phyloP scores from a whole-genome alignment of 2,888 invertebrate species.

The Heliconius hortense region DNA sequence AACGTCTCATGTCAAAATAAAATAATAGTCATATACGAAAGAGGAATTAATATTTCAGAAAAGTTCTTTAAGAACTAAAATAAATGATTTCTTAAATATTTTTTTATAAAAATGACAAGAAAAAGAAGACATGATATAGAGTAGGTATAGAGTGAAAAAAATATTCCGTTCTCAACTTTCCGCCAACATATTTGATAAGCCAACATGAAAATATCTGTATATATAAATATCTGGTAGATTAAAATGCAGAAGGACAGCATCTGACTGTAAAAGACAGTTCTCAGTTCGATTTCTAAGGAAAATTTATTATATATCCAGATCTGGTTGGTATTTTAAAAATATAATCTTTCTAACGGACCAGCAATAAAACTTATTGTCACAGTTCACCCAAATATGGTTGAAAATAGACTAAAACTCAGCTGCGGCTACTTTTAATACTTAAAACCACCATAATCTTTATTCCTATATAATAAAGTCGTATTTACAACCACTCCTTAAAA shows the following conservation, averaged over 20 bases:
- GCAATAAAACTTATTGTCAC: constrained; percentile 47
- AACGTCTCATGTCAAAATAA: neutral
- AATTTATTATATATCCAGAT: too few species aligned
- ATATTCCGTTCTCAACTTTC: too few species aligned
- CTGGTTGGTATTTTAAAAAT: constrained; percentile 1
- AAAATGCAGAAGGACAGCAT: too few species aligned
- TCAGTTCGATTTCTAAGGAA: too few species aligned
- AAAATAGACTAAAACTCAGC: constrained; percentile 60
- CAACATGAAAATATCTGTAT: too few species aligned
- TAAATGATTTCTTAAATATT: too few species aligned
- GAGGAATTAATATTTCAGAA: too few species aligned
- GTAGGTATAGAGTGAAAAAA: too few species aligned
- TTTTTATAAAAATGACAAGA: too few species aligned
- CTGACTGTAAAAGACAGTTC: too few species aligned
- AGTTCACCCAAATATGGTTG: constrained; percentile 58
- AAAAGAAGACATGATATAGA: too few species aligned
- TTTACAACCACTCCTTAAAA: constrained; percentile 23
- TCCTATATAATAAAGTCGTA: constrained; percentile 32
- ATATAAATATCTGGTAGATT: neutral
- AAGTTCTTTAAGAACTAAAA: neutral
- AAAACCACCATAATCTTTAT: constrained; percentile 29
- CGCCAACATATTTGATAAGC: too few species aligned
- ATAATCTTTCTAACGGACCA: constrained; percentile 48
- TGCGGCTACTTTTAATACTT: constrained; percentile 38
- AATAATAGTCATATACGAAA: neutral